Conservation (phyloP, 2,888 invertebrate genomes). For the Quadriops clusia region DNA sequence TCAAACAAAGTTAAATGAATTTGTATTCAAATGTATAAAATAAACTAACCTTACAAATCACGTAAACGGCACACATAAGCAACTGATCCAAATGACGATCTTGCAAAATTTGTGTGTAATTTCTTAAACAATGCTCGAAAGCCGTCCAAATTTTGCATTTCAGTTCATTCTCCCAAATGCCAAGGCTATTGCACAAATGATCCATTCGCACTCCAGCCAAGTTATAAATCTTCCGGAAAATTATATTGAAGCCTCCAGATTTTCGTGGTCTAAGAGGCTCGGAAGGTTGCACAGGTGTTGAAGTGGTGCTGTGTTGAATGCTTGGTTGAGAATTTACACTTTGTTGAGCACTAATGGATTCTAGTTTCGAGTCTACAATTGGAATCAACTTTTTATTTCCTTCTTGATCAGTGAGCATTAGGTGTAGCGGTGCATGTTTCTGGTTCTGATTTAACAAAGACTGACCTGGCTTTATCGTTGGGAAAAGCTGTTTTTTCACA, state of each 20-base stretch:
- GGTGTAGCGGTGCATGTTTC: constrained; percentile 11
- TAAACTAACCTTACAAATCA: constrained; percentile 67
- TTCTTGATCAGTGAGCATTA: constrained; percentile 28
- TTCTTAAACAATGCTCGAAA: constrained; percentile 80
- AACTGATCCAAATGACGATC: constrained; percentile 96
- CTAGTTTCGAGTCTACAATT: constrained; percentile 19
- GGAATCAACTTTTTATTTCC: constrained; percentile 30
- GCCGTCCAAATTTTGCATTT: constrained; percentile 92
- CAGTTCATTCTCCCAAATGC: constrained; percentile 57
- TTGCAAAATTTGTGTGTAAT: constrained; percentile 72
- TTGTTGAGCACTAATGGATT: constrained; percentile 13
- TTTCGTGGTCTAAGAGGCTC: constrained; percentile 38
- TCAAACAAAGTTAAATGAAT: neutral
- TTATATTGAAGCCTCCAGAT: constrained; percentile 59
- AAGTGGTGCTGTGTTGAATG: constrained; percentile 8
- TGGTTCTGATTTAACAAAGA: constrained; percentile 35
- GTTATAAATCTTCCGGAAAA: constrained; percentile 89
- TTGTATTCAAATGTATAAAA: neutral
- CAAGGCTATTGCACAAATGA: constrained; percentile 74
- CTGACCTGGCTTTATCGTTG: constrained; percentile 43
- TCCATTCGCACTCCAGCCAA: constrained; percentile 85
- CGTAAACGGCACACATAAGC: constrained; percentile 95
- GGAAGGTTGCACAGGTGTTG: constrained; percentile 9
- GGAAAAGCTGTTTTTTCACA: constrained; percentile 28
- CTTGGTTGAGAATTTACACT: constrained; percentile 4